phyloP scores from a whole-genome alignment of 2,113 vertebrate genomes.

The Crotalus helleri region DNA sequence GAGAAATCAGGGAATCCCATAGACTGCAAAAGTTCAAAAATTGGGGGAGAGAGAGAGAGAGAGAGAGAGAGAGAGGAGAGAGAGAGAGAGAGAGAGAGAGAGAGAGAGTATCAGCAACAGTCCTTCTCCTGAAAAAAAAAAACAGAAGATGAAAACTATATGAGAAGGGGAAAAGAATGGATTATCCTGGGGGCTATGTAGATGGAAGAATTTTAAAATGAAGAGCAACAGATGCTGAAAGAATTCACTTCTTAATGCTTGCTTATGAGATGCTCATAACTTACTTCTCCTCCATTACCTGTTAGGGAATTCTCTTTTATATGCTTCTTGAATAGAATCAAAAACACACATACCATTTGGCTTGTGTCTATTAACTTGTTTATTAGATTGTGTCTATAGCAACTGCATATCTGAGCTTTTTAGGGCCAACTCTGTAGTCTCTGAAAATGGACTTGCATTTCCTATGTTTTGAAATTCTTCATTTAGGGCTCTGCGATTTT shows the following conservation, averaged over 20 bases:
- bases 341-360: neutral
- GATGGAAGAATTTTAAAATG: neutral
- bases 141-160: too few species aligned
- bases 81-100: too few species aligned
- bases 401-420: neutral
- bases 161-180: too few species aligned
- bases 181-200: neutral
- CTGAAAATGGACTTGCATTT: neutral
- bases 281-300: neutral
- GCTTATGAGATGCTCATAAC: neutral
- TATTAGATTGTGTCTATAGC: neutral
- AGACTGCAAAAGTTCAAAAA: neutral
- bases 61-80: too few species aligned
- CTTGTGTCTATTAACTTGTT: neutral
- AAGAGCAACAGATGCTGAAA: neutral
- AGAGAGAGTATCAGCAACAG: too few species aligned
- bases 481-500: slow-evolving; percentile 13
- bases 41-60: neutral
- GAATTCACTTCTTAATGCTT: neutral
- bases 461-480: slow-evolving; percentile 7
- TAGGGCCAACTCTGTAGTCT: neutral
- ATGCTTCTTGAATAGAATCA: neutral
- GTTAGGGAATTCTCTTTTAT: neutral
- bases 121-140: too few species aligned
- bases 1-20: neutral